Evolutionary conservation across 2,888 invertebrate genomes (phyloP).

Genomic region (Caenorhabditis afra): DNA sequence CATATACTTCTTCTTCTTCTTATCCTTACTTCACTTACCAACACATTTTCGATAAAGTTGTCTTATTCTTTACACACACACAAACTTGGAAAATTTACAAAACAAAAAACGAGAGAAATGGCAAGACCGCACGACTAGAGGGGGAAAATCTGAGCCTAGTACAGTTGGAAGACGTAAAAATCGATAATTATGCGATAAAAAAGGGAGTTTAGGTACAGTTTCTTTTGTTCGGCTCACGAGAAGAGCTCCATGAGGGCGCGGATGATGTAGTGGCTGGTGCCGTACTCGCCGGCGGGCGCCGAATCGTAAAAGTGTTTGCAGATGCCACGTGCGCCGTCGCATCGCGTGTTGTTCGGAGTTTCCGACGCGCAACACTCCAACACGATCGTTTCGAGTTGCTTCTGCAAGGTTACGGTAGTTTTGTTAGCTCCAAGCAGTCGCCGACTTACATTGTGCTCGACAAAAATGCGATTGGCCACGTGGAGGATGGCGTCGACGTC

Average conservation of each 20-base stretch:
- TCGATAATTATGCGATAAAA: no score
- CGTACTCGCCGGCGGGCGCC: constrained; percentile 96
- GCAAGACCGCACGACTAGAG: no score
- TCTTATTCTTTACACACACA: no score
- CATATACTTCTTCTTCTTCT: no score
- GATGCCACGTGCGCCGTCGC: constrained; percentile 94
- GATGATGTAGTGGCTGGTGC: constrained; percentile 95
- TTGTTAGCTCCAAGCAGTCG: no score
- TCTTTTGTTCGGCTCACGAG: constrained; percentile 31
- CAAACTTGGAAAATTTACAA: no score
- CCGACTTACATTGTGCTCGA: constrained; percentile 90
- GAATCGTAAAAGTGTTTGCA: constrained; percentile 98
- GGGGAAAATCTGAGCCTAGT: no score
- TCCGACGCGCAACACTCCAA: constrained; percentile 89
- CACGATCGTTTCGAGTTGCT: constrained; percentile 91
- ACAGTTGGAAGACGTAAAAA: no score
- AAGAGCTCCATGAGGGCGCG: constrained; percentile 80
- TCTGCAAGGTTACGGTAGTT: constrained; percentile 84
- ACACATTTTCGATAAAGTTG: no score
- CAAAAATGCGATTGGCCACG: constrained; percentile 93
- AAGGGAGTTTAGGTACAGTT: not conserved
- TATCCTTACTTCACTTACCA: no score
- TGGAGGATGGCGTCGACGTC: constrained; percentile 92
- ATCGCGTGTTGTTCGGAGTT: constrained; percentile 81
- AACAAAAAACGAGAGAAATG: no score